These are phyloP conservation scores for Lerista edwardsae DNA, from an alignment of 2,797 vertebrate species.

Conservation along the genomic window DNA sequence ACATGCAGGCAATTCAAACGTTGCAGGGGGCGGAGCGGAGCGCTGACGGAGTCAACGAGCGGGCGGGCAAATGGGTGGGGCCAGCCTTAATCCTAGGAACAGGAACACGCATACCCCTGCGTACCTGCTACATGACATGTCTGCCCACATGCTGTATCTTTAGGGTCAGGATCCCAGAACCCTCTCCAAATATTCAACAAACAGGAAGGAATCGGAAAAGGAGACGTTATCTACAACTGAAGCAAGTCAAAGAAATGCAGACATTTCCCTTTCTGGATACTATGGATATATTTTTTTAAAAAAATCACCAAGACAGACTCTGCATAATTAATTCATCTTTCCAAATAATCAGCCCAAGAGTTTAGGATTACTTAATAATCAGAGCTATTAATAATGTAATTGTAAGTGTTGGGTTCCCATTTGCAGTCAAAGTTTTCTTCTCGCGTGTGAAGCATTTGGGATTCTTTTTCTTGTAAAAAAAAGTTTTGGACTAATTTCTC, in stretches of 20 bases:
- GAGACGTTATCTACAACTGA: constrained; percentile 5
- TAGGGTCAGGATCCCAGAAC: background rate
- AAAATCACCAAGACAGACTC: constrained; percentile 41
- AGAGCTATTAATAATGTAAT: constrained; percentile 49
- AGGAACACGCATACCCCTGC: too few relatives aligned
- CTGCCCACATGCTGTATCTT: too few relatives aligned
- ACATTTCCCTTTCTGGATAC: constrained; percentile 50
- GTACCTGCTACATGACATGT: too few relatives aligned
- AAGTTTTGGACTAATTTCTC: constrained; percentile 39
- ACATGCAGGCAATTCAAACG: too few relatives aligned
- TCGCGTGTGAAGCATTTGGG: constrained; percentile 26
- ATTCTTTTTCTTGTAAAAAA: constrained; percentile 36
- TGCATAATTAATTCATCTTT: constrained; percentile 50
- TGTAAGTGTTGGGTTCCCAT: constrained; percentile 45
- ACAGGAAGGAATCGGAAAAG: background rate
- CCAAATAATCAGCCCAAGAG: constrained; percentile 18
- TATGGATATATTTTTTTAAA: constrained; percentile 45
- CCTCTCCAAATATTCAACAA: background rate
- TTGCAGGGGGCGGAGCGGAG: too few relatives aligned
- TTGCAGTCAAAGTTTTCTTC: constrained; percentile 28
- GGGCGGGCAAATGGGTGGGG: too few relatives aligned
- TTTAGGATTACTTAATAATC: constrained; percentile 44
- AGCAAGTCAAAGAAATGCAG: constrained; percentile 40
- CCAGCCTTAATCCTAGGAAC: too few relatives aligned
- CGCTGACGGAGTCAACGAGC: too few relatives aligned